A percentile compares a stretch with the other conserved stretches of the same genome.
phyloP scores from a whole-genome alignment of 2,113 vertebrate genomes.

The Barnardius zonarius region DNA sequence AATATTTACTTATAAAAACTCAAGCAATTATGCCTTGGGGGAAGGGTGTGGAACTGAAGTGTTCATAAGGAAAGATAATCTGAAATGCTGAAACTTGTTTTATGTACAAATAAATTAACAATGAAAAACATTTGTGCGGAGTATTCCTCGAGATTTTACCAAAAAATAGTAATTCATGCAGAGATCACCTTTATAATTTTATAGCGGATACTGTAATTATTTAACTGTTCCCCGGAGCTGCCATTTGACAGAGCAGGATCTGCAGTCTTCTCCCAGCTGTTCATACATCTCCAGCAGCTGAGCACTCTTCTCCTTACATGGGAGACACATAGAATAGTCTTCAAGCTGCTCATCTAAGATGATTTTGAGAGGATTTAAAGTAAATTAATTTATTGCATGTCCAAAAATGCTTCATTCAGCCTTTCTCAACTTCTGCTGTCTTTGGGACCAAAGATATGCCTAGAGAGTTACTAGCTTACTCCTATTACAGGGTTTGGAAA shows the following conservation, averaged over 20 bases:
- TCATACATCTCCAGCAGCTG: background rate
- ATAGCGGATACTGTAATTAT: background rate
- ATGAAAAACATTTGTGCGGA: background rate
- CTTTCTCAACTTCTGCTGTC: background rate
- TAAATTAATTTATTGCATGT: background rate
- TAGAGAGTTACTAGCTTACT: background rate
- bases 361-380: background rate
- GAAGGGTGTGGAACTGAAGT: background rate
- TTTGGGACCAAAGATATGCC: background rate
- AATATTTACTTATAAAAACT: background rate
- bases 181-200: background rate
- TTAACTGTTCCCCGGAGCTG: background rate
- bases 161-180: background rate
- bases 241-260: background rate
- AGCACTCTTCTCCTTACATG: background rate
- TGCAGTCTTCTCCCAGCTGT: background rate
- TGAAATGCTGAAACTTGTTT: background rate
- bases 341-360: background rate
- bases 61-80: background rate
- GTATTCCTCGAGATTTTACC: background rate
- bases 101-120: background rate
- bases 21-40: background rate
- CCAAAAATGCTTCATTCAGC: background rate
- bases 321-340: background rate
- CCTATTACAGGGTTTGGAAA: background rate